Evolutionary conservation across 2,797 vertebrate species (phyloP).

Genomic region (Zenarchopterus dispar): DNA sequence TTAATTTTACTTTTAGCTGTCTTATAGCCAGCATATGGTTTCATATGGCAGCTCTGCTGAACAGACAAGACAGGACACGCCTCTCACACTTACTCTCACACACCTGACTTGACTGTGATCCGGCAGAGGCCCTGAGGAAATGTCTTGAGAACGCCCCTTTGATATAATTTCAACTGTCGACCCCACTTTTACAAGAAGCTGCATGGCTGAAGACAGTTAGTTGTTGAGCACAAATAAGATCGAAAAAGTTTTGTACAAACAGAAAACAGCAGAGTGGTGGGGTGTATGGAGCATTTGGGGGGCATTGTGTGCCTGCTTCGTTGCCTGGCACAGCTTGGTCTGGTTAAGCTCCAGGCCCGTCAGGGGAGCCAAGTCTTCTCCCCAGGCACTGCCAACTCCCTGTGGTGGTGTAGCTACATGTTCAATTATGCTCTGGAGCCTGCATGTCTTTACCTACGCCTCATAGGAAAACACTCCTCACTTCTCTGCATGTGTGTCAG

Average conservation of each 20-base stretch:
- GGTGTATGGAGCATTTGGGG: constrained; percentile 21
- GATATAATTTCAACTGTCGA: constrained; percentile 34
- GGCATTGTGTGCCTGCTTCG: constrained; percentile 59
- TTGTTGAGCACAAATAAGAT: constrained; percentile 9
- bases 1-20: constrained; percentile 19
- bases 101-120: constrained; percentile 41
- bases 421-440: constrained; percentile 80
- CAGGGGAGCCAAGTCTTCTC: constrained; percentile 76
- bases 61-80: constrained; percentile 70
- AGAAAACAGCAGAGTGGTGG: constrained; percentile 30
- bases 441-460: constrained; percentile 77
- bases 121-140: constrained; percentile 48
- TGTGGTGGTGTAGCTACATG: constrained; percentile 82
- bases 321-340: constrained; percentile 66
- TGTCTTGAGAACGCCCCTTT: constrained; percentile 45
- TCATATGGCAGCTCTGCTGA: constrained; percentile 40
- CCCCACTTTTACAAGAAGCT: constrained; percentile 23
- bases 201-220: background rate
- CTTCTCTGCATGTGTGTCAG: constrained; percentile 44
- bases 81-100: constrained; percentile 32
- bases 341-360: constrained; percentile 69
- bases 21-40: constrained; percentile 26
- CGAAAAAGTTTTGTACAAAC: constrained; percentile 30
- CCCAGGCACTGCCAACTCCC: constrained; percentile 77
- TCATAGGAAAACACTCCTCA: constrained; percentile 64